Base-by-base conservation (phyloP, 2,888 invertebrate genomes). In the Lithophane leautieri region DNA sequence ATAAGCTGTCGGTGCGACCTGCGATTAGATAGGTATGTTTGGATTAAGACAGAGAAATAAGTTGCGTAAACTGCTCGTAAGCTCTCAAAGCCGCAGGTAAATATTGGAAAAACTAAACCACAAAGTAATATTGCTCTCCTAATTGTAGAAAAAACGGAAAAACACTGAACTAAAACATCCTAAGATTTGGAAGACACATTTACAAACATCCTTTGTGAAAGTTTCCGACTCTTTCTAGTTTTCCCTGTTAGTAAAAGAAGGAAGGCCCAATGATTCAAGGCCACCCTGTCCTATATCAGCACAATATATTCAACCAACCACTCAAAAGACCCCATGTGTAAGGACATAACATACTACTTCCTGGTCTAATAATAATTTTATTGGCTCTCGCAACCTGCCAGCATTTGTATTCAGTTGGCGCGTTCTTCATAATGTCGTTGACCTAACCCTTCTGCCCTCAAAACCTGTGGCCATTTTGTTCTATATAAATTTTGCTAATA, bases 291-390 rank as follows among this genome's bases (percentile, higher is more conserved):
- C 47, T 58, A 83, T n/a, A 67, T 54, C 47, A 69, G 63, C 54
- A 54, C 42, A 73, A 81, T 73, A 84, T 66, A 84, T 80, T 80
- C 60, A 47, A 56, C 65, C 65, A 65, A 72, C 61, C 60, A 65
- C 68, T 65, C 66, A 61, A 79, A 84, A 81, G 52, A 56, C 34
- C 47, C 50, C 50, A 16, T 42, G n/a, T 66, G 67, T 66, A 65
- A 70, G 70, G 47, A 42, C 40, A 71, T 58, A 68, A 68, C 47
- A 70, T 54, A 9, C 58, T 58, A 67, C 40, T 76, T 76, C 61
- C 73, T 78, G 42, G 69, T 79, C 60, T 67, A 76, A 74, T 83
- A 76, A 86, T 79, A 83, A 73, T 83, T 79, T 84, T 83, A 84
- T 76, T 79, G 73, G 63, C 63, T 68, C 44, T 28, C 63, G 14